Conservation (phyloP, 2,888 invertebrate genomes). For the Sisyra nigra region DNA sequence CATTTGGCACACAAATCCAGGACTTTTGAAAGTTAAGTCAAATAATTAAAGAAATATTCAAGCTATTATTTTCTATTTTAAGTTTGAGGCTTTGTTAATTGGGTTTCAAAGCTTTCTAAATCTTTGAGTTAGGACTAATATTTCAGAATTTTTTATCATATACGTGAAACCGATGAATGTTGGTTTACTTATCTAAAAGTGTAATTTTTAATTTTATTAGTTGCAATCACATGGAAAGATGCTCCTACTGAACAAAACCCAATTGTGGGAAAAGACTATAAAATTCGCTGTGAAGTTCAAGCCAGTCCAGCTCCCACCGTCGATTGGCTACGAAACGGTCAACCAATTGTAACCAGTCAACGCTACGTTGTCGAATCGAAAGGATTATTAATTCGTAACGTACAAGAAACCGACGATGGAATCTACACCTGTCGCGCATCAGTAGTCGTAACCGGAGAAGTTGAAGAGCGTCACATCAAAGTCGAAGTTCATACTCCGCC, state of each 20-base stretch:
- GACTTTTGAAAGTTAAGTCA: too few relatives aligned
- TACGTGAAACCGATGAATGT: too few relatives aligned
- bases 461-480: slow-evolving; percentile 59
- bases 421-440: slow-evolving; percentile 77
- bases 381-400: slow-evolving; percentile 59
- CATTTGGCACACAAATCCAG: too few relatives aligned
- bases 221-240: slow-evolving; percentile 73
- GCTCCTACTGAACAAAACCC: slow-evolving; percentile 74
- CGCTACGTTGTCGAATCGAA: slow-evolving; percentile 59
- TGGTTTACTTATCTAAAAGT: too few relatives aligned
- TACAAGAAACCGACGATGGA: slow-evolving; percentile 71
- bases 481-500: slow-evolving; percentile 66
- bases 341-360: slow-evolving; percentile 47
- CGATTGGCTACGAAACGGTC: slow-evolving; percentile 70
- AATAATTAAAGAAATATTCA: too few relatives aligned
- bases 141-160: too few relatives aligned
- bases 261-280: slow-evolving; percentile 55
- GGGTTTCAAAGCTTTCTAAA: too few relatives aligned
- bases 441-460: slow-evolving; percentile 64
- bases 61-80: too few relatives aligned
- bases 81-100: too few relatives aligned
- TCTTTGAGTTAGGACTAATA: too few relatives aligned
- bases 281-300: slow-evolving; percentile 67
- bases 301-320: slow-evolving; percentile 75
- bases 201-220: slow-evolving; percentile 34